A percentile compares a stretch with the other conserved stretches of the same genome.
phyloP scores from a whole-genome alignment of 2,113 vertebrate genomes.

The Anarhynchus alexandrinus region DNA sequence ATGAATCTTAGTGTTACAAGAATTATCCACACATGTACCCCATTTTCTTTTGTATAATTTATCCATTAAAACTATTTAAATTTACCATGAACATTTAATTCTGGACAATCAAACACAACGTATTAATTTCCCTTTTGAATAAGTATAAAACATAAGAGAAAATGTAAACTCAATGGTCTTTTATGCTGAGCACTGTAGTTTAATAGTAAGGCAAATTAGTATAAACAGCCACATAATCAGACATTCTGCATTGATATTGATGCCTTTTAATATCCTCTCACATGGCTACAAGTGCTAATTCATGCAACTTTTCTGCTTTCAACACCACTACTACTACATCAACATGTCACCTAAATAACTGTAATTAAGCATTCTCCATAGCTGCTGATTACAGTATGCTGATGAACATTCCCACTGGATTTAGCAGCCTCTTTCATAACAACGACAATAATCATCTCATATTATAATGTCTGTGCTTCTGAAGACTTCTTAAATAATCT shows the following conservation, averaged over 20 bases:
- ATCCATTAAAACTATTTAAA: neutral
- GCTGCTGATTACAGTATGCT: slow-evolving; percentile 76
- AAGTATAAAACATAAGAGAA: neutral
- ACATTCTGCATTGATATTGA: slow-evolving; percentile 26
- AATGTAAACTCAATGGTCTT: neutral
- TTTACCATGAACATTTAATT: neutral
- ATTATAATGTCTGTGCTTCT: slow-evolving; percentile 75
- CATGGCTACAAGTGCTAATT: slow-evolving; percentile 56
- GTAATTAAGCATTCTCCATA: slow-evolving; percentile 76
- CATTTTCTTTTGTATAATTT: neutral
- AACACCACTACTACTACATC: slow-evolving; percentile 63
- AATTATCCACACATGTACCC: neutral
- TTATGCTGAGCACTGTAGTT: slow-evolving; percentile 35
- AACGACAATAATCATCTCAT: slow-evolving; percentile 76
- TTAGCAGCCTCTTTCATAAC: slow-evolving; percentile 72
- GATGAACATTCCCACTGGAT: slow-evolving; percentile 80
- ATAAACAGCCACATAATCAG: slow-evolving; percentile 45
- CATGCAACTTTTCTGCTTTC: slow-evolving; percentile 68
- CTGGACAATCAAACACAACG: neutral
- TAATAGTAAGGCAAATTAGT: slow-evolving; percentile 49
- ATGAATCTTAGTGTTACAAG: neutral
- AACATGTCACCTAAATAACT: slow-evolving; percentile 79
- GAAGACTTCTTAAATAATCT: slow-evolving; percentile 78
- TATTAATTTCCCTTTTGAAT: neutral
- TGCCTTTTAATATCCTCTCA: slow-evolving; percentile 66